A percentile compares a stretch with the other conserved stretches of the same genome.
phyloP scores from a whole-genome alignment of 2,797 vertebrate genomes.

The Amphiprion clarkii region DNA sequence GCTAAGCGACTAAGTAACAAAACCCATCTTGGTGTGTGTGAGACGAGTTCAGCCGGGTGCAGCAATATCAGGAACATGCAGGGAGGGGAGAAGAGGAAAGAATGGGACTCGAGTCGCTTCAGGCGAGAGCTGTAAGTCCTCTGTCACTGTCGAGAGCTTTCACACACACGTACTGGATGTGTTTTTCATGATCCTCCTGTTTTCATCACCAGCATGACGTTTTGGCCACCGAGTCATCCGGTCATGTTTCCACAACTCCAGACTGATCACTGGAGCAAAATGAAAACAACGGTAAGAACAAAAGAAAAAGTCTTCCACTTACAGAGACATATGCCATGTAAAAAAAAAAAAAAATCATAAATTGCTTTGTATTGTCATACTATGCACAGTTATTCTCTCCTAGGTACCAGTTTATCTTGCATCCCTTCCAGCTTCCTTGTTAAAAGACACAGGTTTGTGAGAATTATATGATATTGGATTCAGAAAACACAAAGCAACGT shows the following conservation, averaged over 20 bases:
- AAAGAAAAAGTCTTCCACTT: background rate
- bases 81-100: slow-evolving; percentile 40
- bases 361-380: background rate
- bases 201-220: slow-evolving; percentile 70
- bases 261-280: slow-evolving; percentile 80
- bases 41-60: slow-evolving; percentile 17
- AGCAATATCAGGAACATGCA: slow-evolving; percentile 60
- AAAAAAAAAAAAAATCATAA: background rate
- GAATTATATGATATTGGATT: background rate
- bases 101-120: slow-evolving; percentile 53
- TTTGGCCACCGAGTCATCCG: slow-evolving; percentile 72
- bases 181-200: slow-evolving; percentile 33
- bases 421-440: slow-evolving; percentile 54
- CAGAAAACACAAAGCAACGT: background rate
- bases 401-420: slow-evolving; percentile 66
- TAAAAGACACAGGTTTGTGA: slow-evolving; percentile 69
- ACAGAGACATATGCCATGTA: background rate
- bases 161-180: slow-evolving; percentile 20
- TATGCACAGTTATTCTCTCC: slow-evolving; percentile 29
- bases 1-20: slow-evolving; percentile 73
- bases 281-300: slow-evolving; percentile 74
- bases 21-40: slow-evolving; percentile 51
- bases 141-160: slow-evolving; percentile 4
- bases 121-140: slow-evolving; percentile 66
- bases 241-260: slow-evolving; percentile 70